phyloP scores from a whole-genome alignment of 2,888 invertebrate genomes.

The Willowsia nigromaculata region DNA sequence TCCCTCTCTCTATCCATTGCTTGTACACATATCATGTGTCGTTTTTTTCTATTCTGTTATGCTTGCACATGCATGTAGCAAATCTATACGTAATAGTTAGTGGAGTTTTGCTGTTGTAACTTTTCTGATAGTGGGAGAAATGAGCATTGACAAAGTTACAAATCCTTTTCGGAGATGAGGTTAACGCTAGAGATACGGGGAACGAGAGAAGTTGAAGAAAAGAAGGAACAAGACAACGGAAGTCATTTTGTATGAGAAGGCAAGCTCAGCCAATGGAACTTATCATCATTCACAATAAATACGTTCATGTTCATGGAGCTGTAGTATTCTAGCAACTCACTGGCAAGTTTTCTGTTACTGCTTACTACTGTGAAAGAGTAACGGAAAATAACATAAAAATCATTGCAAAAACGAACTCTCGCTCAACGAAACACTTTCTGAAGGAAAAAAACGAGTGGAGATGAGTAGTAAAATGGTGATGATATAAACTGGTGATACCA shows the following conservation, averaged over 20 bases:
- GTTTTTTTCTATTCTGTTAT: not conserved
- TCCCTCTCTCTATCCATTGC: not conserved
- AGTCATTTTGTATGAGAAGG: conserved; percentile 54
- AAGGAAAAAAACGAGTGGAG: not conserved
- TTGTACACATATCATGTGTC: not conserved
- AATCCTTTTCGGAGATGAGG: conserved; percentile 51
- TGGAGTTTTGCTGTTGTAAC: not conserved
- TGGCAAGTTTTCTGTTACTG: not conserved
- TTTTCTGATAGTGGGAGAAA: conserved; percentile 15
- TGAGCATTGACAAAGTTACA: conserved; percentile 61
- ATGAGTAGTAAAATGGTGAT: not conserved
- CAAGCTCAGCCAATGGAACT: conserved; percentile 53
- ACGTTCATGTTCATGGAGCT: not conserved
- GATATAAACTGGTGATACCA: not conserved
- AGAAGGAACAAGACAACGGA: conserved; percentile 60
- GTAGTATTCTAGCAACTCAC: not conserved
- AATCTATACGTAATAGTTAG: no score
- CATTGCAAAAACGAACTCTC: conserved; percentile 11
- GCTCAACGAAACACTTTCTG: not conserved
- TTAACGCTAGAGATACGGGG: conserved; percentile 18
- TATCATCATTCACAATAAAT: conserved; percentile 19
- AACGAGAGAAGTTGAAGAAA: not conserved
- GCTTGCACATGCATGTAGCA: not conserved
- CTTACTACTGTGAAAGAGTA: not conserved
- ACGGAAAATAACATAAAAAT: conserved; percentile 17